Percentiles rank a stretch among this genome's conserved stretches.
Evolutionary conservation across 2,113 vertebrate species (phyloP).

Genomic region (Dicentrarchus labrax): DNA sequence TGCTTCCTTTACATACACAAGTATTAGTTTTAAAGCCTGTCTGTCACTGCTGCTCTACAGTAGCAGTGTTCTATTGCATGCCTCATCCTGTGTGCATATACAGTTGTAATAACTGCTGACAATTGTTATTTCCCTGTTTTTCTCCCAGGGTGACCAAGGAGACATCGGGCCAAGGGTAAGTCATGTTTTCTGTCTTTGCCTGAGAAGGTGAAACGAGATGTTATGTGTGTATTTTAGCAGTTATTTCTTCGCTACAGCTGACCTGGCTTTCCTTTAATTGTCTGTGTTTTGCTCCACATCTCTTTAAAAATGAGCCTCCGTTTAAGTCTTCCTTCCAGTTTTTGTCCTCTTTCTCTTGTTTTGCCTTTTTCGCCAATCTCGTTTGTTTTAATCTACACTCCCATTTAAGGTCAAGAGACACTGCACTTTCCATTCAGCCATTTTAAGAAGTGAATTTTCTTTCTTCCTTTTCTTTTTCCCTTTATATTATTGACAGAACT

Average conservation of each 20-base stretch:
- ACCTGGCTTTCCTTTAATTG: conserved; percentile 33
- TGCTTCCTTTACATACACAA: conserved; percentile 43
- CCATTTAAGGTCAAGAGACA: neutral
- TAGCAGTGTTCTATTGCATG: conserved; percentile 25
- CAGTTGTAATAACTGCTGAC: conserved; percentile 57
- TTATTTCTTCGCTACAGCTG: neutral
- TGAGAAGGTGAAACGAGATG: conserved; percentile 14
- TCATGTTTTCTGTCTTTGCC: conserved; percentile 35
- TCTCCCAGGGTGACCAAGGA: conserved; percentile 90
- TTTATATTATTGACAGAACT: neutral
- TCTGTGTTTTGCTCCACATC: conserved; percentile 11
- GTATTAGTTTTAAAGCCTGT: conserved; percentile 33
- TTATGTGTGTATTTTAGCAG: neutral
- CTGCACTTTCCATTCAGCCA: neutral
- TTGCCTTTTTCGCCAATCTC: neutral
- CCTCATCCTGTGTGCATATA: conserved; percentile 3
- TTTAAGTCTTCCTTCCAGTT: conserved; percentile 8
- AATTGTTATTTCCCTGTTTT: conserved; percentile 67
- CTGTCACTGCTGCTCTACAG: conserved; percentile 38
- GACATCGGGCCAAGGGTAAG: conserved; percentile 93
- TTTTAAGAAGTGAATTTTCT: neutral
- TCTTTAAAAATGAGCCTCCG: conserved; percentile 22
- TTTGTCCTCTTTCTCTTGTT: conserved; percentile 4
- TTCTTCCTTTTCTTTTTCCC: neutral
- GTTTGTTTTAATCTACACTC: neutral